Evolutionary conservation across 2,797 vertebrate species (phyloP), one percentile per base, ranked within the genome.

Genomic region (Poeciliopsis turneri): DNA sequence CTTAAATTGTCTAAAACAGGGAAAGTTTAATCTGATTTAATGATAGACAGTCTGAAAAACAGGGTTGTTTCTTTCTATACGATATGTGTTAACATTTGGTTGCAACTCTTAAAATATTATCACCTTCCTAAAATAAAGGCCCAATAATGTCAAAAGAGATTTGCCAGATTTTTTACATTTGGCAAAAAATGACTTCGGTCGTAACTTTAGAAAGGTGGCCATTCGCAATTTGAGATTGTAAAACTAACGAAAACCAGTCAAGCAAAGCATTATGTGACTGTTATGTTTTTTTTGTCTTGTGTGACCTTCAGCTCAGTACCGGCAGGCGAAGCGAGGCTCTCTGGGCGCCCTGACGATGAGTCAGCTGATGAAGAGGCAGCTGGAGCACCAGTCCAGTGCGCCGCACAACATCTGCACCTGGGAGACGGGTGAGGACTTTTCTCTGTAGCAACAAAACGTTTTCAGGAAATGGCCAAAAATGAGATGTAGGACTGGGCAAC

Each of bases 371-470:
- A 99, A 98, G 96, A 97, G 97, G 81, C 98, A 99, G 94, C 96
- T 99, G 92, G 98, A 99, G 88, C 98, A 99, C 90, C 98, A 99
- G 89, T 99, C 97, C 95, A 99, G 98, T 78, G 97, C 97, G 45
- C 98, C 98, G 12, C 98, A 99, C 94, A 99, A 98, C 96, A 97
- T 99, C 96, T 98, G 96, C 96, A 99, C 95, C 89, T 98, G 98
- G 98, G 98, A 99, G 87, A 97, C 97, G 79, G 98, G 98, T 99
- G 92, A 94, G 96, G 41, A n/a, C 68, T 45, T 45, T n/a, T 69
- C 41, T 16, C 41, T 45, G 12, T 43, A 69, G n/a, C 68, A 69
- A 45, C 41, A 10, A 25, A 11, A 41, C 10, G 9, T 68, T 68
- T 39, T 11, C 36, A 41, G 64, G 10, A 25, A 68, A 68, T 68